Conservation (phyloP, 2,888 invertebrate species). For the Thymelicus acteon region DNA sequence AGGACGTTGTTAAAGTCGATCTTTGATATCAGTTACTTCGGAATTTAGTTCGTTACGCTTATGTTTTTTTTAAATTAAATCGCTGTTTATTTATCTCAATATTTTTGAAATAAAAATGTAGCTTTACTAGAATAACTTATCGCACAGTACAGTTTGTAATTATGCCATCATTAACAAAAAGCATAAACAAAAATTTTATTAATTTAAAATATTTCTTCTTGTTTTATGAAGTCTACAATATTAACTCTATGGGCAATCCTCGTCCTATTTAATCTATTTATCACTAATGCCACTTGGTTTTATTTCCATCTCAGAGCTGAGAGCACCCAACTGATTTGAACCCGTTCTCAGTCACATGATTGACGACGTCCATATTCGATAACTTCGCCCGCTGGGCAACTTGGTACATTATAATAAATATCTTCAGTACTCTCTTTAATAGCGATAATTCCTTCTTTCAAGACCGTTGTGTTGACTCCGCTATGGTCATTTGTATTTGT, state of each 20-base stretch:
- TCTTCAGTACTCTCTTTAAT: constrained; percentile 58
- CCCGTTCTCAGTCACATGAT: constrained; percentile 55
- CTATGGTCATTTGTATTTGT: constrained; percentile 50
- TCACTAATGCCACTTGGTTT: constrained; percentile 51
- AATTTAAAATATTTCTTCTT: constrained; percentile 25
- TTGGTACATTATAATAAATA: constrained; percentile 65
- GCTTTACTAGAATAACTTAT: not conserved
- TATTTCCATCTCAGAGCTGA: constrained; percentile 44
- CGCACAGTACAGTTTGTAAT: too few relatives aligned
- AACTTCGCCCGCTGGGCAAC: constrained; percentile 60
- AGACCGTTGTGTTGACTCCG: constrained; percentile 56
- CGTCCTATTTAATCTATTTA: constrained; percentile 56
- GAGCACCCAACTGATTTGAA: constrained; percentile 49
- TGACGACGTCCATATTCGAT: constrained; percentile 59
- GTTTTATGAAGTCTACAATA: constrained; percentile 19
- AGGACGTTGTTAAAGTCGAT: constrained; percentile 35
- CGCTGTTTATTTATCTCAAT: too few relatives aligned
- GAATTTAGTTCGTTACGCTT: not conserved
- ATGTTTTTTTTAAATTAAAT: not conserved
- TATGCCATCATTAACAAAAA: too few relatives aligned
- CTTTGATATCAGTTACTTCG: constrained; percentile 24
- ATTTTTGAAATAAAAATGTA: too few relatives aligned
- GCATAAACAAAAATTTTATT: not conserved
- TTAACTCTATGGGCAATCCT: constrained; percentile 11
- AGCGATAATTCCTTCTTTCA: constrained; percentile 70